Evolutionary conservation across 2,888 invertebrate genomes (phyloP).

Genomic region (Cosmopolites sordidus): DNA sequence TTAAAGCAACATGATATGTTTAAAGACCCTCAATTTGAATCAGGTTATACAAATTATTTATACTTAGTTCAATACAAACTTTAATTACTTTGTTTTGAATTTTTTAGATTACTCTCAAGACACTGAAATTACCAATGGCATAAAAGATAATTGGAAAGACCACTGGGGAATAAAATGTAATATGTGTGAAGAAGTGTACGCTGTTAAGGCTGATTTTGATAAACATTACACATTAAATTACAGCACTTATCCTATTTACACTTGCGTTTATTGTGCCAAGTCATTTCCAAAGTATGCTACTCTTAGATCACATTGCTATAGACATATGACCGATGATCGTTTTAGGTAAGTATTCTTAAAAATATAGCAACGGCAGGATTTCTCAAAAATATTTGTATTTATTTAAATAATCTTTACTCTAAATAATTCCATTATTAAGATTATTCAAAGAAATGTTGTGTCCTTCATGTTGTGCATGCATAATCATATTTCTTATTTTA

Average conservation of each 20-base stretch:
- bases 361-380: too few relatives aligned
- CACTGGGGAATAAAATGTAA: conserved; percentile 45
- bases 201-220: conserved; percentile 53
- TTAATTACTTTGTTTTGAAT: not conserved
- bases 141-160: conserved; percentile 46
- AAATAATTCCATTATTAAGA: too few relatives aligned
- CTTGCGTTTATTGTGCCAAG: conserved; percentile 56
- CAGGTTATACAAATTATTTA: conserved; percentile 31
- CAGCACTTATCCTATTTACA: conserved; percentile 52
- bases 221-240: conserved; percentile 49
- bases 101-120: conserved; percentile 37
- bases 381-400: too few relatives aligned
- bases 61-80: not conserved
- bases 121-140: conserved; percentile 49
- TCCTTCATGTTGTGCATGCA: too few relatives aligned
- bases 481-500: too few relatives aligned
- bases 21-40: conserved; percentile 42
- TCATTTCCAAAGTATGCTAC: conserved; percentile 53
- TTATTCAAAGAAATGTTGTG: too few relatives aligned
- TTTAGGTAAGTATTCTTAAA: conserved; percentile 49
- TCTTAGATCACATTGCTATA: conserved; percentile 56
- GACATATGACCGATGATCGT: conserved; percentile 55
- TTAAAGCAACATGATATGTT: conserved; percentile 41
- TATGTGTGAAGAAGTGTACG: conserved; percentile 52
- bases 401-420: too few relatives aligned